Base-by-base conservation (phyloP, 2,113 vertebrate species). In the Nerophis ophidion region DNA sequence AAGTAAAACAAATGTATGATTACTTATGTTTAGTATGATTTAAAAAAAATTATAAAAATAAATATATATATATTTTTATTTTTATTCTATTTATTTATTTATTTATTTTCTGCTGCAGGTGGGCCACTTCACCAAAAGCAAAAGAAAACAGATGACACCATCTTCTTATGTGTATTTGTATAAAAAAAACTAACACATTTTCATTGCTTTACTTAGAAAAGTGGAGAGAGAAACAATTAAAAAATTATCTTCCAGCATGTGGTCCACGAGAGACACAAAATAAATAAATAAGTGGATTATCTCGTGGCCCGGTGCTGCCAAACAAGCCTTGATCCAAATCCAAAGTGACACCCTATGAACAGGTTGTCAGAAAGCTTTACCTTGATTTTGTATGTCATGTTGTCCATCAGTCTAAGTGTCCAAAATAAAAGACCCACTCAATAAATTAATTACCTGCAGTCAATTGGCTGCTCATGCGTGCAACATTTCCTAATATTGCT, bases 341-440 rank as follows among this genome's bases (percentile, higher is more conserved):
- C 60, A 76, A 75, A 72, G 65, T 81, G 84, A 87, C 84, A 79
- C 63, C 65, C 82, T 80, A 82, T 88, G 81, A 84, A 80, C 79
- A 84, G 77, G 58, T 79, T 80, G 83, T 88, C 86, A 86, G 72
- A 86, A 80, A 66, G 67, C 66, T 70, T 83, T 79, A 83, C 77
- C 76, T 83, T 81, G 72, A 82, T 87, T 84, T 60, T 66, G 68
- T 80, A 73, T 81, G 81, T 86, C 84, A 76, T 73, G 76, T 78
- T 78, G 76, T 81, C 65, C 76, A 75, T 79, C 79, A 75, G 75
- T 58, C 74, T 75, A 60, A 9, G 13, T 51, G 72, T 79, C 57
- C 65, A 53, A 54, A 55, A 55, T 35, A 53, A 57, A 54, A 60
- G 68, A 60, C 56, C 35, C 61, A 55, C 60, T 86, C 81, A 61